A percentile compares a stretch with the other conserved stretches of the same genome.
phyloP scores from a whole-genome alignment of 2,113 vertebrate species.

The Monarcha castaneiventris region DNA sequence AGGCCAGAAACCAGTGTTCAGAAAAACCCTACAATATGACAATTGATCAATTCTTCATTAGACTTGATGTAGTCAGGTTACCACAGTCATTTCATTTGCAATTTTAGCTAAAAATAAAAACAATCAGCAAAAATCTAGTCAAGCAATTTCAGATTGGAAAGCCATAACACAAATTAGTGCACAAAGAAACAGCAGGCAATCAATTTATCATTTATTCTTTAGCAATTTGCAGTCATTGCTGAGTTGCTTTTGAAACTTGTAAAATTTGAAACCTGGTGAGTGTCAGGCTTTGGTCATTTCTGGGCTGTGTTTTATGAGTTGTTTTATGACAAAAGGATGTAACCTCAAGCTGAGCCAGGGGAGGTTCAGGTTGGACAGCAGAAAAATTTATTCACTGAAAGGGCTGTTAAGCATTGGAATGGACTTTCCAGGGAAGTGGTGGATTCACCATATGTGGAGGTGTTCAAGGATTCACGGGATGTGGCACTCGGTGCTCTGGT shows the following conservation, averaged over 20 bases:
- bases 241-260: conserved; percentile 25
- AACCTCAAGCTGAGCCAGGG: background rate
- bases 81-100: conserved; percentile 37
- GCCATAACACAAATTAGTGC: conserved; percentile 39
- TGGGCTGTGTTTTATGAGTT: background rate
- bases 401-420: background rate
- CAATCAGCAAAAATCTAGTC: conserved; percentile 25
- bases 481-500: background rate
- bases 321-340: background rate
- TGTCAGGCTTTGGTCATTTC: conserved; percentile 16
- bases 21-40: background rate
- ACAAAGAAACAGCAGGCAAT: conserved; percentile 44
- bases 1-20: conserved; percentile 8
- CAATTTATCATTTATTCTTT: conserved; percentile 45
- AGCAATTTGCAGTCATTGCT: conserved; percentile 11
- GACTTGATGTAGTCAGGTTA: conserved; percentile 1
- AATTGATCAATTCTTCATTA: conserved; percentile 54
- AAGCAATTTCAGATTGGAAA: conserved; percentile 46
- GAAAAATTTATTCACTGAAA: background rate
- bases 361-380: background rate
- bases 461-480: background rate
- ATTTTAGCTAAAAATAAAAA: conserved; percentile 32
- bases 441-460: background rate
- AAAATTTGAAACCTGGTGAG: background rate
- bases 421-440: background rate